Evolutionary conservation across 2,888 invertebrate genomes (phyloP).

Genomic region (Gortyna flavago): DNA sequence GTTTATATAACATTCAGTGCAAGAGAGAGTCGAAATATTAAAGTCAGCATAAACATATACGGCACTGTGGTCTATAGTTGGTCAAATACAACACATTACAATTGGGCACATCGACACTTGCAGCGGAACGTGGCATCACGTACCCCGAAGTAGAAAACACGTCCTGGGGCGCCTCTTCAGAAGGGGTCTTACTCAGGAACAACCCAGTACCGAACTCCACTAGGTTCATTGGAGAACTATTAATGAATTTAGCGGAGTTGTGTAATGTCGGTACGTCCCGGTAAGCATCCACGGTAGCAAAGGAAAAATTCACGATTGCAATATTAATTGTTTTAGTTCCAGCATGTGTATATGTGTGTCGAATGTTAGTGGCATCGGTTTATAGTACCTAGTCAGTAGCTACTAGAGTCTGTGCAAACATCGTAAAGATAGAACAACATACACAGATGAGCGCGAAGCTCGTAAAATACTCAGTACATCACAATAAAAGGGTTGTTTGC

Average conservation of each 20-base stretch:
- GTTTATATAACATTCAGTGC: slow-evolving; percentile 2
- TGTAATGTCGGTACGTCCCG: slow-evolving; percentile 73
- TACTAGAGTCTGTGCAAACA: slow-evolving; percentile 51
- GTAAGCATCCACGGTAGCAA: slow-evolving; percentile 88
- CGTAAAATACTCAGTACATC: slow-evolving; percentile 44
- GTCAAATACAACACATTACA: slow-evolving; percentile 81
- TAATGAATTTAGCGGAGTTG: slow-evolving; percentile 79
- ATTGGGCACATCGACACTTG: slow-evolving; percentile 81
- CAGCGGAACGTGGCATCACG: slow-evolving; percentile 85
- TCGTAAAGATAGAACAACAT: slow-evolving; percentile 43
- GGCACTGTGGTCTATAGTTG: slow-evolving; percentile 71
- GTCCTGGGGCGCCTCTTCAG: slow-evolving; percentile 95
- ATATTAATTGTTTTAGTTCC: slow-evolving; percentile 76
- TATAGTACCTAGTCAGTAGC: slow-evolving; percentile 61
- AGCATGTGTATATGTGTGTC: slow-evolving; percentile 77
- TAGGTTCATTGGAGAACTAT: slow-evolving; percentile 97
- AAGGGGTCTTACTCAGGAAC: slow-evolving; percentile 97
- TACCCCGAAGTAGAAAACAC: slow-evolving; percentile 91
- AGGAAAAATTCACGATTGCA: slow-evolving; percentile 83
- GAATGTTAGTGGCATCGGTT: slow-evolving; percentile 58
- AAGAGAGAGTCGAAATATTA: slow-evolving; percentile 53
- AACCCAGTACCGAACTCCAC: slow-evolving; percentile 98
- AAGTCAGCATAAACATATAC: slow-evolving; percentile 41
- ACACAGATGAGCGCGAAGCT: slow-evolving; percentile 35
- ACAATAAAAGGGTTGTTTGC: slow-evolving; percentile 39